These are phyloP conservation scores for Orchestia grillus DNA, from an alignment of 1,140 invertebrate genomes.

Conservation along the genomic window DNA sequence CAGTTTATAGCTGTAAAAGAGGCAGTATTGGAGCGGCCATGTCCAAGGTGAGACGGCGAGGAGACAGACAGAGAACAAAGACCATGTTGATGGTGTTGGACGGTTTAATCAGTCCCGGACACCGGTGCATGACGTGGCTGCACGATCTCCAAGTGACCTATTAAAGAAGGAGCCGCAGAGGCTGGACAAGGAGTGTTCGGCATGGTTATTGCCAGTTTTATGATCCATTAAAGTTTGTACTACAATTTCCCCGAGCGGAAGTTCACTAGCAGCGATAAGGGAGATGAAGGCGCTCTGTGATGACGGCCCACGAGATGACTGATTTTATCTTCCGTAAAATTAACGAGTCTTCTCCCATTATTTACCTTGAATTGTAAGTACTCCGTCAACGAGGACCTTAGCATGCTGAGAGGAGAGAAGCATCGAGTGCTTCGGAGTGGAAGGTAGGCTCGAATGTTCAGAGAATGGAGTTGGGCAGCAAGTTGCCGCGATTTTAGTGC, in stretches of 20 bases:
- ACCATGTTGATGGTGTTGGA: not conserved
- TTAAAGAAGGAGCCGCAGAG: slow-evolving; percentile 22
- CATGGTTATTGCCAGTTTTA: slow-evolving; percentile 41
- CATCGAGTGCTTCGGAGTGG: not conserved
- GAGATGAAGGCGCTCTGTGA: slow-evolving; percentile 31
- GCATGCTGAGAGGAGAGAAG: not conserved
- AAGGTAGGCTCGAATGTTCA: not conserved
- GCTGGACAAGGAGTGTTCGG: slow-evolving; percentile 38
- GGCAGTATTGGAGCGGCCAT: not conserved
- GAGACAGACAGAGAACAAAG: not conserved
- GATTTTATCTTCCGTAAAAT: slow-evolving; percentile 44
- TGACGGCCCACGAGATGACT: slow-evolving; percentile 45
- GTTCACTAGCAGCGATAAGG: slow-evolving; percentile 49
- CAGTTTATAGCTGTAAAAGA: not conserved
- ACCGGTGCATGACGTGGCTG: not conserved
- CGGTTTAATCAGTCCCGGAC: slow-evolving; percentile 31
- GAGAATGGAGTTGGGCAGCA: not conserved
- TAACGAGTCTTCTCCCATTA: slow-evolving; percentile 31
- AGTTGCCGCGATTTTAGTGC: not conserved
- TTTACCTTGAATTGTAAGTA: slow-evolving; percentile 13
- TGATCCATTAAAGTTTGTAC: slow-evolving; percentile 40
- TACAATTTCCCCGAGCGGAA: slow-evolving; percentile 48
- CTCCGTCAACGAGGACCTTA: not conserved
- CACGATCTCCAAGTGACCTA: slow-evolving; percentile 47
- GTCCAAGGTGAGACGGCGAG: not conserved